A percentile compares a stretch with the other conserved stretches of the same genome.
Conservation (phyloP, 2,797 vertebrate species). For the Gephyroberyx darwinii region DNA sequence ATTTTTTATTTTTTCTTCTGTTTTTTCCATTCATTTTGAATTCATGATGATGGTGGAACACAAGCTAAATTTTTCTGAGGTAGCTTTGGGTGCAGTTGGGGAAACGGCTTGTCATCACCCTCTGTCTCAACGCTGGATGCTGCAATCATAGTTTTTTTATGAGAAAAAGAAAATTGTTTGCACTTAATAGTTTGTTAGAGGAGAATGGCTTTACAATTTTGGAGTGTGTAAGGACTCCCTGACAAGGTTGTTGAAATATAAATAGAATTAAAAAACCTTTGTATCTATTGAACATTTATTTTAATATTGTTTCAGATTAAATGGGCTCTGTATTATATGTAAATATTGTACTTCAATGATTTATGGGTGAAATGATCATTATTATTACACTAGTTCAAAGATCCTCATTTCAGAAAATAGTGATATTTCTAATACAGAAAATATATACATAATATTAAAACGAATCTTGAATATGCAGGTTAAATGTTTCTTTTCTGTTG, state of each 20-base stretch:
- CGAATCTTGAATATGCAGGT: slow-evolving; percentile 87
- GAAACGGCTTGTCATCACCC: slow-evolving; percentile 80
- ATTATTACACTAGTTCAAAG: slow-evolving; percentile 82
- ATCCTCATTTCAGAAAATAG: slow-evolving; percentile 86
- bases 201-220: slow-evolving; percentile 86
- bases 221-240: slow-evolving; percentile 80
- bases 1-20: slow-evolving; percentile 70
- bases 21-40: slow-evolving; percentile 54
- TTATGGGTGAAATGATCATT: slow-evolving; percentile 82
- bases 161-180: slow-evolving; percentile 85
- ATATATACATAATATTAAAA: slow-evolving; percentile 86
- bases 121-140: slow-evolving; percentile 89
- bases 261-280: slow-evolving; percentile 81
- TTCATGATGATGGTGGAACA: slow-evolving; percentile 69
- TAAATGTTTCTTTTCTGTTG: slow-evolving; percentile 84
- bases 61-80: slow-evolving; percentile 72
- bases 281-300: slow-evolving; percentile 91
- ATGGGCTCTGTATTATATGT: slow-evolving; percentile 87
- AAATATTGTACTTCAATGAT: slow-evolving; percentile 88
- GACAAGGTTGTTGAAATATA: slow-evolving; percentile 80
- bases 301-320: slow-evolving; percentile 89
- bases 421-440: slow-evolving; percentile 92
- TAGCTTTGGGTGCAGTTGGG: slow-evolving; percentile 82
- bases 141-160: slow-evolving; percentile 86
- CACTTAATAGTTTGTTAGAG: slow-evolving; percentile 93